Base-by-base conservation (phyloP, 2,888 invertebrate genomes). In the Acronicta psi region DNA sequence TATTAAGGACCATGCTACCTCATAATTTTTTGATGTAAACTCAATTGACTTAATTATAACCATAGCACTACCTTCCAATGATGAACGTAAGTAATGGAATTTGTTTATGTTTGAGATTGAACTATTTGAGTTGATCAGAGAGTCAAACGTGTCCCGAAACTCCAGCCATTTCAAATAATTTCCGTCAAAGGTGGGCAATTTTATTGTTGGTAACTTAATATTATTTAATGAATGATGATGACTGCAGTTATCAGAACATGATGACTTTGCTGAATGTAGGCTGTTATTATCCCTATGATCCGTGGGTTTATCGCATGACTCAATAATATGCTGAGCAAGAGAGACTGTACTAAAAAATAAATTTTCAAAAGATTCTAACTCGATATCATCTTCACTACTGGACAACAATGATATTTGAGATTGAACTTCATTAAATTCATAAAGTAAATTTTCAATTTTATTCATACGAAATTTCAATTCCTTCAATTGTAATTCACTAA, bases 201-300 rank as follows among this genome's bases (percentile, higher is more conserved):
- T 46, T 29, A 46, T 18, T 5, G 46, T 46, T 2, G 46, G 46
- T 36, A 46, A 36, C 18, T 46, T 45, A 7, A 45, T 45, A 31
- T 45, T 45, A 34, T 34, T 9, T 34, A 34, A 16, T 3, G 16
- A 16, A 43, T 43, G 13, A 18, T 25, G 25, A 31, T 31, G 20
- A 5, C 20, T 31, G 13, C 31, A 2, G 9, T 2, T 2, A 31
- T 8, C 10, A 11, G 31, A 31, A 13, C 31, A 5, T 8, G 31
- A 31, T 9, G 31, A 31, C 10, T 8, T 9, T 11, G 31, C 31
- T 11, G 31, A 31, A 13, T 31, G 31, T 5, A 31, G 31, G 10
- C 13, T 13, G 31, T 17, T 17, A 14, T 40, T 7, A 2, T 17
- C 11, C 2, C 17, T 3, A 40, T 17, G 2, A 17, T 11, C 11